Conservation (phyloP, 1,140 invertebrate species). For the Lasaia peninsularis region DNA sequence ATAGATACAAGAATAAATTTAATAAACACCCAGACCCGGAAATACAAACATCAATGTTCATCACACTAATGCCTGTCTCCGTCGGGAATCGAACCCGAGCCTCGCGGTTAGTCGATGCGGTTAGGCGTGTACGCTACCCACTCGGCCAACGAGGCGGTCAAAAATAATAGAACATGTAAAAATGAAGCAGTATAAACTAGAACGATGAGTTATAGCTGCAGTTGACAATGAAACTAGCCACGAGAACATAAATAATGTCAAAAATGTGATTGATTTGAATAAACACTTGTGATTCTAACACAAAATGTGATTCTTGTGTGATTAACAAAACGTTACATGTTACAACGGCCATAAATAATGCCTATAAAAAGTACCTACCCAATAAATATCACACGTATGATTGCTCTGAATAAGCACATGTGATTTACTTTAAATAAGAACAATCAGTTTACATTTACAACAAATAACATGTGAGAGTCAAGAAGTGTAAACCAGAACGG, state of each 20-base stretch:
- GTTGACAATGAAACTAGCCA: slow-evolving; percentile 31
- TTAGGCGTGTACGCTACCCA: too few species aligned
- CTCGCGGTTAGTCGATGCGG: too few species aligned
- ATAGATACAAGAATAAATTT: too few species aligned
- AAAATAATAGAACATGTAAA: too few species aligned
- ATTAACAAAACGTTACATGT: too few species aligned
- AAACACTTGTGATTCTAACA: slow-evolving; percentile 23
- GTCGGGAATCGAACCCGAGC: too few species aligned
- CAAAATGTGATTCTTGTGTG: too few species aligned
- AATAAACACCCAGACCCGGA: too few species aligned
- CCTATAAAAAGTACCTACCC: slow-evolving; percentile 28
- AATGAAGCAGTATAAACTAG: background rate
- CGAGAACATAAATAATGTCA: slow-evolving; percentile 30
- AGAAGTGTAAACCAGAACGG: slow-evolving; percentile 9
- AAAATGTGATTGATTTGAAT: slow-evolving; percentile 30
- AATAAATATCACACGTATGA: slow-evolving; percentile 30
- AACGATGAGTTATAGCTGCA: slow-evolving; percentile 24
- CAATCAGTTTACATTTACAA: too few species aligned
- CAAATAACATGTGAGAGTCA: background rate
- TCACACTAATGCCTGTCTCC: too few species aligned
- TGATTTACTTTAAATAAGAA: background rate
- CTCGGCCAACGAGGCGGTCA: too few species aligned
- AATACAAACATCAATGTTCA: too few species aligned
- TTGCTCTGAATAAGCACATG: slow-evolving; percentile 30
- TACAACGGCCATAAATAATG: slow-evolving; percentile 22